These are phyloP conservation scores for Rhagoletis pomonella DNA, from an alignment of 1,140 invertebrate genomes.

Conservation along the genomic window DNA sequence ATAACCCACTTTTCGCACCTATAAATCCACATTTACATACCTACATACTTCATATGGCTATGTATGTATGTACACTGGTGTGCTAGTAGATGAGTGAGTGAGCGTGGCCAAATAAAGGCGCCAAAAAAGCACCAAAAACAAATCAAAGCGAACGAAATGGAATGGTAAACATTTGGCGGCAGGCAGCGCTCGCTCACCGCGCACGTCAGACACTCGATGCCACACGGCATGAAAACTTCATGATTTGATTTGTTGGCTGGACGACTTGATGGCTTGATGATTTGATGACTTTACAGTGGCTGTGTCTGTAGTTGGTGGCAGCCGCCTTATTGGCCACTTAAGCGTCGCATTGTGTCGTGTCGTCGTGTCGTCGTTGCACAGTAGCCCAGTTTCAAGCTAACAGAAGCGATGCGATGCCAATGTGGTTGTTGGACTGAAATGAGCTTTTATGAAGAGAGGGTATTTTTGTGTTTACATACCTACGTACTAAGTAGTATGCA, in stretches of 20 bases:
- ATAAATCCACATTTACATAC: neutral
- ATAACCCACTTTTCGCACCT: slow-evolving; percentile 51
- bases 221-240: neutral
- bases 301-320: slow-evolving; percentile 22
- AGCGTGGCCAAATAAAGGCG: neutral
- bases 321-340: slow-evolving; percentile 29
- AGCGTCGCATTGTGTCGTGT: neutral
- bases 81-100: neutral
- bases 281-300: neutral
- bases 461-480: no score
- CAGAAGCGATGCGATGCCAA: neutral
- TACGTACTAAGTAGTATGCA: no score
- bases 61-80: neutral
- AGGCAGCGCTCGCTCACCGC: neutral
- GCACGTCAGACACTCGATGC: neutral
- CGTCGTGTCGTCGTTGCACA: neutral
- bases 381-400: slow-evolving; percentile 35
- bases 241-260: slow-evolving; percentile 13
- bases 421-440: slow-evolving; percentile 9
- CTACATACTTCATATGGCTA: neutral
- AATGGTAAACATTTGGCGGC: neutral
- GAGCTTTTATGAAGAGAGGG: no score
- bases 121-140: neutral
- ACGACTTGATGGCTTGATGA: neutral
- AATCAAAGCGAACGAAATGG: neutral